Base-by-base conservation (phyloP, 2,113 vertebrate genomes). In the Pristiophorus japonicus region DNA sequence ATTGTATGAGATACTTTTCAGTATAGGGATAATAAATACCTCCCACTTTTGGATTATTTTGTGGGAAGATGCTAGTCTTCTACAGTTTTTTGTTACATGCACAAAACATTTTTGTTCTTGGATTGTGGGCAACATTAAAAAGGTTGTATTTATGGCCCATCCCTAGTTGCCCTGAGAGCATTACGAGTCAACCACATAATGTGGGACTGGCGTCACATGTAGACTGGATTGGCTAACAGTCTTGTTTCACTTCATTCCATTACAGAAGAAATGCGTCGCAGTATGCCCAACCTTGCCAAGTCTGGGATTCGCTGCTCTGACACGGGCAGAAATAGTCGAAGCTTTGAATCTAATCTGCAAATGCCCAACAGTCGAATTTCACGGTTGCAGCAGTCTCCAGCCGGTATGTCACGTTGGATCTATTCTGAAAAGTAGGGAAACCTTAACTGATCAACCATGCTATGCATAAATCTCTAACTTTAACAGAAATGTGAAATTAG, bases 301-400 rank as follows among this genome's bases (percentile, higher is more conserved):
- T 98, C 98, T 94, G 98, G 98, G 96, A 98, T 98, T 65, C 98
- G 98, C 18, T 97, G 98, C 22, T 96, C 99, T 96, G 98, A 98
- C 96, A 98, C 98, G 0, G 98, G 98, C 42, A 97, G 98, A 95
- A 98, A 98, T 97, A 99, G 98, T 96, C 98, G 98, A 96, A 99
- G 98, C 97, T 97, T 99, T 98, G 98, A 99, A 97, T 98, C 98
- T 66, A 98, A 99, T 96, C 97, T 99, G 96, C 98, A 99, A 97
- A 98, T 97, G 97, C 98, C 98, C 55, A 97, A 97, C 97, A 98
- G 97, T 95, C 98, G 98, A 96, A 98, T 98, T 67, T 98, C 98
- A 95, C 97, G 98, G 95, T 97, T 99, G 20, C 98, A 98, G 96
- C 98, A 98, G 95, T 97, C 98, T 96, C 97, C 98, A 94, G 97